Evolutionary conservation across 1,140 invertebrate genomes (phyloP).

Genomic region (Tenebrio molitor): DNA sequence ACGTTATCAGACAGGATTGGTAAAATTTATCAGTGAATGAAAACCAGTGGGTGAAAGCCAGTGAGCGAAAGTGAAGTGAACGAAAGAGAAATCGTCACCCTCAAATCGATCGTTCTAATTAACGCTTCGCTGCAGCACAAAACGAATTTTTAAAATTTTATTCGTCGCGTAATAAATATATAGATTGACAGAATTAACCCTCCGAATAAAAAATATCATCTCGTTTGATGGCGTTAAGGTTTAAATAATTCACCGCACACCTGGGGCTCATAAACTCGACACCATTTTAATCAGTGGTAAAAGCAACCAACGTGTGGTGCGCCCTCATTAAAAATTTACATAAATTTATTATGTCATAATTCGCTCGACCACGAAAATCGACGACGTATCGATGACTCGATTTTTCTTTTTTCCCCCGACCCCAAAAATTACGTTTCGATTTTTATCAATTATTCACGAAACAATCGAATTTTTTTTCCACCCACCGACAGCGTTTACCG

Average conservation of each 20-base stretch:
- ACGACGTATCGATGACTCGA: not conserved
- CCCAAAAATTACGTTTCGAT: not conserved
- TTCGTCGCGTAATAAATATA: too few relatives aligned
- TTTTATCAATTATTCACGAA: not conserved
- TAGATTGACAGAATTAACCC: too few relatives aligned
- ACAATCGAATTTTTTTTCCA: not conserved
- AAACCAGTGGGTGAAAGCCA: too few relatives aligned
- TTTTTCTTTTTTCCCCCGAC: not conserved
- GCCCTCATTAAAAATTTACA: conserved; percentile 27
- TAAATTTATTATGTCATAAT: conserved; percentile 13
- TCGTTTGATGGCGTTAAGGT: conserved; percentile 21
- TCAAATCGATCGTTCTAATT: too few relatives aligned
- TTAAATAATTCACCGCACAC: conserved; percentile 22
- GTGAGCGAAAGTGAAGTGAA: too few relatives aligned
- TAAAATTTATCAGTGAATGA: too few relatives aligned
- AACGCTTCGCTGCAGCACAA: too few relatives aligned
- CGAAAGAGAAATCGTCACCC: too few relatives aligned
- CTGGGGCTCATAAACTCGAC: conserved; percentile 20
- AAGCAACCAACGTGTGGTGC: not conserved
- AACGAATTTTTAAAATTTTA: too few relatives aligned
- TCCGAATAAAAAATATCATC: too few relatives aligned
- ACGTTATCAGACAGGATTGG: too few relatives aligned
- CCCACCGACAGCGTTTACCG: not conserved
- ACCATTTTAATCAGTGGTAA: conserved; percentile 17
- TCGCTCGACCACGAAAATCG: not conserved